A percentile compares a stretch with the other conserved stretches of the same genome.
phyloP scores from a whole-genome alignment of 2,888 invertebrate genomes.

The Exocentrus adspersus region DNA sequence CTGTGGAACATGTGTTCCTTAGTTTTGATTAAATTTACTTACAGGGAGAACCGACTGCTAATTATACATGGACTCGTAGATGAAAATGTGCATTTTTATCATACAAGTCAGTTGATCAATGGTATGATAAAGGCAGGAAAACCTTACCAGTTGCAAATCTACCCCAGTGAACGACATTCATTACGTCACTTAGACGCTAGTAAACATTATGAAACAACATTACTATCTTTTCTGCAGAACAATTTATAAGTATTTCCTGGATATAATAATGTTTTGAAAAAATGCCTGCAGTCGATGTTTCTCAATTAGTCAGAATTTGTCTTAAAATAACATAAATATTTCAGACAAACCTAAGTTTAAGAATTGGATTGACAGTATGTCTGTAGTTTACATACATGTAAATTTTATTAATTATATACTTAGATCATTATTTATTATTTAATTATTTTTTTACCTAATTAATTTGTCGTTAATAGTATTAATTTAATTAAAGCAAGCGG shows the following conservation, averaged over 20 bases:
- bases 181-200: conserved; percentile 92
- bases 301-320: neutral
- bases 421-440: conserved; percentile 9
- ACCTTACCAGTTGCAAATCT: conserved; percentile 94
- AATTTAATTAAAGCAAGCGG: conserved; percentile 16
- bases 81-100: conserved; percentile 98
- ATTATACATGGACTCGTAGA: conserved; percentile 98
- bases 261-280: conserved; percentile 2
- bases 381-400: neutral
- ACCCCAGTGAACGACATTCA: conserved; percentile 97
- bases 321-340: neutral
- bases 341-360: neutral
- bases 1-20: neutral
- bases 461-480: conserved; percentile 16
- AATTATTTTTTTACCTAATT: conserved; percentile 9
- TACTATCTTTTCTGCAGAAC: conserved; percentile 91
- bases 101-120: conserved; percentile 91
- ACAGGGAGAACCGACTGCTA: conserved; percentile 85
- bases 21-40: too few species aligned
- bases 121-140: conserved; percentile 93
- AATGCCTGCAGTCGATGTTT: neutral
- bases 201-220: conserved; percentile 95
- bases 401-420: neutral
- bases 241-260: conserved; percentile 67
- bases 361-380: neutral